Evolutionary conservation across 2,113 vertebrate species (phyloP).

Genomic region (Indicator maculatus): DNA sequence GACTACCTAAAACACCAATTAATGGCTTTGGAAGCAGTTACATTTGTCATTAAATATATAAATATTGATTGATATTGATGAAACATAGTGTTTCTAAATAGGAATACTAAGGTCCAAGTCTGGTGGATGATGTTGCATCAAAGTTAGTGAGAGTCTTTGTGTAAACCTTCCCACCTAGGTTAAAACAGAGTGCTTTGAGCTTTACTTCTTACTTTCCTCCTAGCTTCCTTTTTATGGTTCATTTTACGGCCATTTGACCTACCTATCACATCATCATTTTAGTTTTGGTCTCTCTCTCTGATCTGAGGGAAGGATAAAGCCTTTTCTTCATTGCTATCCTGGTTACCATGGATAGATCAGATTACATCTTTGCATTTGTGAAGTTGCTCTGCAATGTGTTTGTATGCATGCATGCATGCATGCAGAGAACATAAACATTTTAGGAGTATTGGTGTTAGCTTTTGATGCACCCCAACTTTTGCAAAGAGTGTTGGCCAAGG

Average conservation of each 20-base stretch:
- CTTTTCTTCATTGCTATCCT: neutral
- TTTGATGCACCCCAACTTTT: neutral
- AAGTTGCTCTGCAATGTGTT: neutral
- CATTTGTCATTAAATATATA: neutral
- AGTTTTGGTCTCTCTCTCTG: neutral
- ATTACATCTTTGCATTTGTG: neutral
- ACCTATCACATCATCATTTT: neutral
- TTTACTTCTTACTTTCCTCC: neutral
- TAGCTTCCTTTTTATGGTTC: neutral
- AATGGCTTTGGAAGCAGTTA: neutral
- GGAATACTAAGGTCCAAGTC: neutral
- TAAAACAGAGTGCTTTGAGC: neutral
- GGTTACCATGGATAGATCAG: neutral
- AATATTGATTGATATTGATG: neutral
- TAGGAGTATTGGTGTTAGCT: neutral
- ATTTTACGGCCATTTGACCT: neutral
- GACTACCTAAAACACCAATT: neutral
- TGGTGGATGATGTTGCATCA: neutral
- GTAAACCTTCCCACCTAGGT: neutral
- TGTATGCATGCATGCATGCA: neutral
- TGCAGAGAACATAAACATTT: neutral
- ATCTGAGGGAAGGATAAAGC: neutral
- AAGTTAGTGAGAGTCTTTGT: neutral
- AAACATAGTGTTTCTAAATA: neutral
- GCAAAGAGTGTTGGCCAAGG: neutral